A percentile compares a stretch with the other conserved stretches of the same genome.
These are phyloP conservation scores for Lasioglossum marginatum DNA, from an alignment of 2,888 invertebrate species.

Conservation along the genomic window DNA sequence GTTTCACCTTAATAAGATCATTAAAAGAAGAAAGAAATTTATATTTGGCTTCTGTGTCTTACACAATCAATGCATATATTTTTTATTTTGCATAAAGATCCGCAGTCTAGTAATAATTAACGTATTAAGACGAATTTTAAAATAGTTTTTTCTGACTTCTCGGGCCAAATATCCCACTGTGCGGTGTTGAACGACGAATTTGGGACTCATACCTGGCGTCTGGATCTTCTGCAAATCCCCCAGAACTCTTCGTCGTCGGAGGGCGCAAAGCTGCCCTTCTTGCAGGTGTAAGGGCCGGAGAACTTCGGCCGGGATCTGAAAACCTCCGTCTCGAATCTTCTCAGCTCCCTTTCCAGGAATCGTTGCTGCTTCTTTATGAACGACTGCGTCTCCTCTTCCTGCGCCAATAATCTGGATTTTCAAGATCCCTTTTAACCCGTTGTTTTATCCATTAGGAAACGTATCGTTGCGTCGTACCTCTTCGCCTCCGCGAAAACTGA, in stretches of 20 bases:
- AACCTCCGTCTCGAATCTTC: constrained; percentile 74
- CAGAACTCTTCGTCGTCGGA: constrained; percentile 76
- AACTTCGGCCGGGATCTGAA: constrained; percentile 72
- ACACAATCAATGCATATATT: no score
- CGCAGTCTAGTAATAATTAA: no score
- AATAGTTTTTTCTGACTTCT: no score
- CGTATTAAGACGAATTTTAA: no score
- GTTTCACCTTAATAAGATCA: no score
- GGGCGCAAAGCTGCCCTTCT: constrained; percentile 61
- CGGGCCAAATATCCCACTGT: no score
- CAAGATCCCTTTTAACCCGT: not conserved
- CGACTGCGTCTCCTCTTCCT: constrained; percentile 67
- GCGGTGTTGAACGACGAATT: not conserved
- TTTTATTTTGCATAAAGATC: no score
- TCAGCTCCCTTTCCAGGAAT: constrained; percentile 73
- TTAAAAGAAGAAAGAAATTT: no score
- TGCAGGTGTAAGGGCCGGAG: constrained; percentile 65
- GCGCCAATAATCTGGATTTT: constrained; percentile 64
- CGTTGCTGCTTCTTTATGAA: constrained; percentile 73
- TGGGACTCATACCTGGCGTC: constrained; percentile 47
- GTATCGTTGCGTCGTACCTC: constrained; percentile 56
- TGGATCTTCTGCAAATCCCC: constrained; percentile 61
- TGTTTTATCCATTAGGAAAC: not conserved
- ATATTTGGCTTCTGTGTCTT: no score
- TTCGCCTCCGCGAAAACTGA: constrained; percentile 64